Evolutionary conservation across 2,888 invertebrate species (phyloP), one percentile per base, ranked within the genome.

Genomic region (Leptinotarsa juncta): DNA sequence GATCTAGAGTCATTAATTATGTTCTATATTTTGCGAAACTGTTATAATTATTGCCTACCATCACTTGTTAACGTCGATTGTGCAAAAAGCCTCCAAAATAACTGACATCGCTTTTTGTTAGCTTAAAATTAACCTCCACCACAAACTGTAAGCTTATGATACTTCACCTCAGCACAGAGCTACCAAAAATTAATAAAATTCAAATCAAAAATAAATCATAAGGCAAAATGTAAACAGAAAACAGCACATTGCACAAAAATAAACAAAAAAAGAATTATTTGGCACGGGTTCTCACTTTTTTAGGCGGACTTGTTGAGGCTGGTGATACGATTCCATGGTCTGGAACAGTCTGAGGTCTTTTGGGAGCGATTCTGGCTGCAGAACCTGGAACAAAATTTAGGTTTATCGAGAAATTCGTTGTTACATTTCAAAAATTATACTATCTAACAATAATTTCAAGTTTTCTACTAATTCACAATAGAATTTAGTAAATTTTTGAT

Each of bases 291-390:
- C 67, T 83, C 89, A 90, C 91, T 89, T 90, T 90, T 80, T 88
- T 83, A 62, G 88, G 87, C 65, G 89, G 88, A 81, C 88, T 88
- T 72, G 88, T 84, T 50, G 88, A 87, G 82, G 88, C 85, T 81
- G 89, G 86, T 82, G 89, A 87, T 82, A 89, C 86, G 81, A 89
- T 83, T 82, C 86, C 85, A 73, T 86, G 83, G 81, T 89, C 86
- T 79, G 89, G 81, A 81, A 87, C 81, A 82, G 88, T 84, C 81
- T 89, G 83, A 78, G 90, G 87, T 86, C 90, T 88, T 83, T 89
- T 90, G 73, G 89, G 84, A 32, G 89, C 88, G 69, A 88, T 83
- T 78, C 90, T 88, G 73, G 88, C 88, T 4, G 90, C 90, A 78
- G 82, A 80, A 71, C 89, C 91, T 91, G 84, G 65, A 89, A 88